Base-by-base conservation (phyloP, 2,888 invertebrate species). In the Drosophila demipolita region DNA sequence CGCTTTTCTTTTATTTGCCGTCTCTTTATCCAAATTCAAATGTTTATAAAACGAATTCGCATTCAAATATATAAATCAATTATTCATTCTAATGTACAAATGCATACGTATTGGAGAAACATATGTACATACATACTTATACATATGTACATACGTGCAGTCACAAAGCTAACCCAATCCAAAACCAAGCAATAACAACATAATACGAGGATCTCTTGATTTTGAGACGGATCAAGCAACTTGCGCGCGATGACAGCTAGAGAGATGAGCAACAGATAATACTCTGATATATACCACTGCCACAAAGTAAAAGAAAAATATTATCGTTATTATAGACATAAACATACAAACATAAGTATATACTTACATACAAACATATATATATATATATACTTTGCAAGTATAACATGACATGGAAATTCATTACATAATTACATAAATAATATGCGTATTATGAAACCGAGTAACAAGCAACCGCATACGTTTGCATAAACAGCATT, bases 221-320 rank as follows among this genome's bases (percentile, higher is more conserved):
- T 48, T 49, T 45, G 50, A 26, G 52, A 36, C 59, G 49, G 40
- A 65, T 63, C 45, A 38, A 57, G 48, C 52, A 57, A 57, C 35
- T 71, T 52, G 52, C 53, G 59, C 61, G 55, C 50, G 33, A 66
- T 57, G 60, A 66, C 71, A 83, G 73, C 66, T 68, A 40, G 53
- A 55, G 49, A 60, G 67, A 42, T 32, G 57, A 42, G 32, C 42
- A 81, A 78, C 65, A 78, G 77, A 75, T 73, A 89, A 85, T 87
- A 89, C 89, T 91, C 90, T 90, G 83, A 90, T 85, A 77, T 82
- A 91, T 82, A 91, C 92, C 91, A 91, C 91, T 91, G 91, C 91
- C 91, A 92, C 91, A 84, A 79, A 64, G 49, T 52, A 69, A 59
- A 74, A 57, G 66, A 49, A 73, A 72, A 73, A 63, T 53, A 67